Evolutionary conservation across 2,113 vertebrate species (phyloP), one percentile per base, ranked within the genome.

Genomic region (Isichthys henryi): DNA sequence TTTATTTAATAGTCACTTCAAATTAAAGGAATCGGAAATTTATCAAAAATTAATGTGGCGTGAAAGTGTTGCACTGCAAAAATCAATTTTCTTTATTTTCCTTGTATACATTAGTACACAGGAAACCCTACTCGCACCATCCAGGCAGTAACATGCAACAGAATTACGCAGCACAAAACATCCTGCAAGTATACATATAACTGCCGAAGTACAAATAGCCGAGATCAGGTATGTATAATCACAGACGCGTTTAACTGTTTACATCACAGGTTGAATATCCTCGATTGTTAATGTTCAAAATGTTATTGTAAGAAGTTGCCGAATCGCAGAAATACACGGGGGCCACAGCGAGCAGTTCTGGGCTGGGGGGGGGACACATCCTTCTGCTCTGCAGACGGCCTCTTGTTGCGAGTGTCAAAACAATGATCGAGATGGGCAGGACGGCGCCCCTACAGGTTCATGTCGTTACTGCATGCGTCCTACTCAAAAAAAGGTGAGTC

Each of bases 321-420:
- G 74, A 89, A 45, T 84, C 39, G 15, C 50, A 56, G 80, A 83
- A 89, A 62, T 56, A 50, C 11, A 35, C 31, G 43, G 56, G 31
- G 56, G 39, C 39, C 50, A 80, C 74, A 39, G 31, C 35, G n/a
- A 90, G 23, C 1, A 19, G 27, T 39, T 35, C 17, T 85, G 85
- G 85, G 70, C 1, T 19, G 52, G 27, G 21, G 88, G 85, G 77
- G 70, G 21, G 19, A 11, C 45, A 50, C 21, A 13, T 83, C 70
- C 52, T 70, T 88, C 27, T 70, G 87, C 70, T n/a, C 91, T 93
- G 92, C 91, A 94, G 93, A 94, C 93, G 88, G 92, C 89, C 82
- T 89, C 93, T 91, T 70, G 92, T 94, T 93, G 94, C 49, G 92
- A 92, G 70, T 94, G 94, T 95, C 94, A 95, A 92, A 95, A 93